A percentile compares a stretch with the other conserved stretches of the same genome.
phyloP scores from a whole-genome alignment of 1,140 invertebrate genomes.

The Rhopalosiphum padi region DNA sequence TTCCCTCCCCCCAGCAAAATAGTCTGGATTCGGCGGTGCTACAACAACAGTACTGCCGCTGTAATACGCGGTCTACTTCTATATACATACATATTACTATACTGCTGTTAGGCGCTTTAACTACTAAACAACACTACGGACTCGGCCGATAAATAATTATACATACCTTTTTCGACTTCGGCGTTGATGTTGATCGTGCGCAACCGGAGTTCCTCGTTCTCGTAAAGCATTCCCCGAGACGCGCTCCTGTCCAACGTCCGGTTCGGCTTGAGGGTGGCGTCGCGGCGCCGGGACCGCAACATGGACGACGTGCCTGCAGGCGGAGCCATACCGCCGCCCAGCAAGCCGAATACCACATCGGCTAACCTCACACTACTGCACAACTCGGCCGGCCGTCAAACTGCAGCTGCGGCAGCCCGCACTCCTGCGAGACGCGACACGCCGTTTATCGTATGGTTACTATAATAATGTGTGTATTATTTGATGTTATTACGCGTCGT shows the following conservation, averaged over 20 bases:
- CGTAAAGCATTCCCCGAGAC: conserved; percentile 85
- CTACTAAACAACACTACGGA: too few relatives aligned
- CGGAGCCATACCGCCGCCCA: conserved; percentile 58
- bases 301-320: conserved; percentile 65
- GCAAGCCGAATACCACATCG: conserved; percentile 54
- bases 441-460: neutral
- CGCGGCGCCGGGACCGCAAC: conserved; percentile 73
- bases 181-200: conserved; percentile 91
- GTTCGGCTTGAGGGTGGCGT: conserved; percentile 77
- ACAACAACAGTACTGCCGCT: too few relatives aligned
- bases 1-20: too few relatives aligned
- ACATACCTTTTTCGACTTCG: conserved; percentile 84
- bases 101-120: too few relatives aligned
- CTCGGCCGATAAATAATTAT: too few relatives aligned
- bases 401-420: neutral
- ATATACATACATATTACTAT: too few relatives aligned
- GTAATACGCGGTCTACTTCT: too few relatives aligned
- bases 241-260: conserved; percentile 81
- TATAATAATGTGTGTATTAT: neutral
- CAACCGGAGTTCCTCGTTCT: conserved; percentile 89
- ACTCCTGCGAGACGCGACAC: neutral
- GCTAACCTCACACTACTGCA: conserved; percentile 24
- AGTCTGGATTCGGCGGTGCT: too few relatives aligned
- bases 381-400: neutral
- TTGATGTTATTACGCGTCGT: neutral